Percentiles rank a stretch among this genome's conserved stretches.
phyloP scores from a whole-genome alignment of 2,888 invertebrate species.

The Dromius quadrimaculatus region DNA sequence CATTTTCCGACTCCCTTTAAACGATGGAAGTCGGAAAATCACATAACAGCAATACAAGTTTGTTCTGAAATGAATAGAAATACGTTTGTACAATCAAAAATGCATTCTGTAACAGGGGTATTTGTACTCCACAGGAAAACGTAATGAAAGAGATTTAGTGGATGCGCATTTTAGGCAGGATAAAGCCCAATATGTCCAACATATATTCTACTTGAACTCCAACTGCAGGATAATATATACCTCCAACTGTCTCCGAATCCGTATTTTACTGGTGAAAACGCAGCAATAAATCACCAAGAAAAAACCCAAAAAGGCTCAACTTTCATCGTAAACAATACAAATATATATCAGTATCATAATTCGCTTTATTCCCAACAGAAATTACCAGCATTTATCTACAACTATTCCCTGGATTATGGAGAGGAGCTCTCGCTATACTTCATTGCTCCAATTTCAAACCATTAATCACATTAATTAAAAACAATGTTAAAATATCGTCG shows the following conservation, averaged over 20 bases:
- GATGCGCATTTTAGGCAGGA: neutral
- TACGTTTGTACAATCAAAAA: no score
- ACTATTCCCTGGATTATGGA: conserved; percentile 8
- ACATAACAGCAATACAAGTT: no score
- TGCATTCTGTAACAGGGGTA: no score
- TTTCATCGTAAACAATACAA: conserved; percentile 33
- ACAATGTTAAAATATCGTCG: conserved; percentile 56
- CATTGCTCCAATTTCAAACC: conserved; percentile 40
- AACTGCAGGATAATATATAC: conserved; percentile 9
- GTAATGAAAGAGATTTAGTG: neutral
- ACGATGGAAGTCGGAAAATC: no score
- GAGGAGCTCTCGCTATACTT: conserved; percentile 24
- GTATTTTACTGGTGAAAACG: conserved; percentile 17
- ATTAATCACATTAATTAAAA: conserved; percentile 58
- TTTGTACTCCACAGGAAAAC: no score
- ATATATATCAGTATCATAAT: conserved; percentile 33
- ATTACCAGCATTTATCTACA: conserved; percentile 27
- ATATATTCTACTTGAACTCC: neutral
- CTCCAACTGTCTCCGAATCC: conserved; percentile 8
- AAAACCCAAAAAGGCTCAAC: conserved; percentile 11
- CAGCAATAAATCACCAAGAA: conserved; percentile 4
- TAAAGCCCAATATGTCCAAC: neutral
- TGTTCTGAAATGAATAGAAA: no score
- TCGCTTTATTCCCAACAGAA: conserved; percentile 28
- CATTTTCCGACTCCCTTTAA: no score